A percentile compares a stretch with the other conserved stretches of the same genome.
These are phyloP conservation scores for Epirrhoe tristata DNA, from an alignment of 2,888 invertebrate species.

Conservation along the genomic window DNA sequence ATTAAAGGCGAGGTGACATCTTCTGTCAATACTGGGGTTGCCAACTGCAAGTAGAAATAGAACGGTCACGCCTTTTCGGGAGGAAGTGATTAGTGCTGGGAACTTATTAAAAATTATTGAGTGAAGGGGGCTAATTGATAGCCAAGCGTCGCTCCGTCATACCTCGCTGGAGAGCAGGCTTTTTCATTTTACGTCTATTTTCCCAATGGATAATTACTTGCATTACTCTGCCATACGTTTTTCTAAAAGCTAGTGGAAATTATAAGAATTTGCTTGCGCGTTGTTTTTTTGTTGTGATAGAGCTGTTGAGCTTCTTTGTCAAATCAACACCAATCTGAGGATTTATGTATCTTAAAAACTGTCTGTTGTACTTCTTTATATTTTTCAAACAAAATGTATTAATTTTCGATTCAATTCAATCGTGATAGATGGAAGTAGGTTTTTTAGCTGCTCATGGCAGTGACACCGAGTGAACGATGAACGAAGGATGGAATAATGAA, in stretches of 20 bases:
- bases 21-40: slow-evolving; percentile 80
- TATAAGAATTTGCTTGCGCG: neutral
- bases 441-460: slow-evolving; percentile 59
- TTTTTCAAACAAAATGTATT: slow-evolving; percentile 15
- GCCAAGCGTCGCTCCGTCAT: slow-evolving; percentile 61
- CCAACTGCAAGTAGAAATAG: slow-evolving; percentile 76
- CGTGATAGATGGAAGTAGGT: slow-evolving; percentile 47
- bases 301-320: neutral
- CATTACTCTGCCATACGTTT: slow-evolving; percentile 8
- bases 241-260: slow-evolving; percentile 18
- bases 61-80: slow-evolving; percentile 79
- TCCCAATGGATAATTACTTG: slow-evolving; percentile 32
- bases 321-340: too few relatives aligned
- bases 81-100: slow-evolving; percentile 83
- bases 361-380: neutral
- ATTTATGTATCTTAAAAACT: too few relatives aligned
- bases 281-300: neutral
- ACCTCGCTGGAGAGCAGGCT: slow-evolving; percentile 27
- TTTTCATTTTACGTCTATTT: slow-evolving; percentile 53
- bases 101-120: slow-evolving; percentile 84
- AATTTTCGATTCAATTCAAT: slow-evolving; percentile 51
- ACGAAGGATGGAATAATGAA: slow-evolving; percentile 72
- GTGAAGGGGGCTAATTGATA: slow-evolving; percentile 82
- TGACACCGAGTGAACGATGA: slow-evolving; percentile 74
- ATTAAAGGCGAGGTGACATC: slow-evolving; percentile 84